Evolutionary conservation across 2,888 invertebrate genomes (phyloP), one percentile per base, ranked within the genome.

Genomic region (Beris chalybata): DNA sequence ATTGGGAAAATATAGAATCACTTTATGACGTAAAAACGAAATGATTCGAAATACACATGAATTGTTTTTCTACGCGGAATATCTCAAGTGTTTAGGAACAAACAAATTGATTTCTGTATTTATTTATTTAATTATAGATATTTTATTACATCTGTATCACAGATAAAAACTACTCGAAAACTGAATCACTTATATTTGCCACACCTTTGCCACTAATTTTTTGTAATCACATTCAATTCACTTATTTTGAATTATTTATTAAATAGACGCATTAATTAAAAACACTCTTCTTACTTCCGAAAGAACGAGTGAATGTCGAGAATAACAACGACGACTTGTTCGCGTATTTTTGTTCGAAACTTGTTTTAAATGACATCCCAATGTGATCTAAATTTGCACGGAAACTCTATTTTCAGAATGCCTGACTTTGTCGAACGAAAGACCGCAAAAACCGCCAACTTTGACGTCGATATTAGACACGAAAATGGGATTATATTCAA

Each of bases 371-470:
- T 59, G 67, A 57, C 65, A 69, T 43, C 67, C 65, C 61, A 69
- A 67, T 69, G 67, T 67, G 59, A 69, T 69, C 64, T 66, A 66
- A 52, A 68, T 58, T 48, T 68, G 43, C 61, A 50, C 32, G 11
- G 43, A 38, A 52, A 32, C 13, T 61, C 58, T 59, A 52, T 61
- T 47, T 61, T 22, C 30, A 52, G 61, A 15, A 61, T 52, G 61
- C 50, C 61, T 32, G 22, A 6, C 32, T 32, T 30, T 30, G 53
- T 30, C 53, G 53, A n/a, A 22, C 22, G 22, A 22, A 22, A 22
- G 22, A 22, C 22, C 38, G 38, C 38, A 5, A 38, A n/a, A 38
- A 5, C 9, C 38, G 38, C 38, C 5, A 1, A 3, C 38, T 5
- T 38, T 38, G 9, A 38, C 22, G 11, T 22, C 11, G 15, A 22